Evolutionary conservation across 2,797 vertebrate genomes (phyloP), one percentile per base, ranked within the genome.

Genomic region (Trematomus bernacchii): DNA sequence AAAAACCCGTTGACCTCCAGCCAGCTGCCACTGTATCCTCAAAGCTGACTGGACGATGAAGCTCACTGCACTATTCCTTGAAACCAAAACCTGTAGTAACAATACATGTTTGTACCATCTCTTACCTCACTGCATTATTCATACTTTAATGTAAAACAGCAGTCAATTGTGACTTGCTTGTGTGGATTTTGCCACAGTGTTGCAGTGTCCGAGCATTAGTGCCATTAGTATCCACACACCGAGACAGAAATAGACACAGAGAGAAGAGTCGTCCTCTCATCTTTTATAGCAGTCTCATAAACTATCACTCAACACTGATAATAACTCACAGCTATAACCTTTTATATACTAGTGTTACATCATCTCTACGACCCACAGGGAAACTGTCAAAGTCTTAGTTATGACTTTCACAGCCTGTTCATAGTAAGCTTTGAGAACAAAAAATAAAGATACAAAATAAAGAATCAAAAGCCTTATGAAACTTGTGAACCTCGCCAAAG

Each of bases 111-210:
- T 37, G 33, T 65, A 66, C 72, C 83, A 81, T 85, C 82, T 76
- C 75, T 90, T 92, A 93, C 89, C 91, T 93, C 91, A 91, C 89
- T 87, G 89, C 90, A 89, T 91, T 76, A 64, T 80, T 83, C 84
- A 67, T 70, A 76, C 76, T n/a, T 83, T 42, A 40, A 46, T 48
- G 77, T 87, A 54, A 23, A 70, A 52, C 65, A 4, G 81, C 76
- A 63, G 80, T 73, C 43, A 37, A 50, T 18, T 44, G 77, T 70
- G 79, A 77, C 73, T 42, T 27, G 72, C 68, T 73, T 71, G 73
- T 77, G 83, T 87, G 76, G 73, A 64, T 78, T 62, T 73, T 67
- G 61, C 73, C 85, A 80, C 77, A 9, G 77, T 48, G 81, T 82
- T 71, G 78, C 85, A 79, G 85, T 42, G 82, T 87, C 64, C 71